A percentile compares a stretch with the other conserved stretches of the same genome.
Conservation (phyloP, 2,888 invertebrate genomes). For the Sussaba pulchella region DNA sequence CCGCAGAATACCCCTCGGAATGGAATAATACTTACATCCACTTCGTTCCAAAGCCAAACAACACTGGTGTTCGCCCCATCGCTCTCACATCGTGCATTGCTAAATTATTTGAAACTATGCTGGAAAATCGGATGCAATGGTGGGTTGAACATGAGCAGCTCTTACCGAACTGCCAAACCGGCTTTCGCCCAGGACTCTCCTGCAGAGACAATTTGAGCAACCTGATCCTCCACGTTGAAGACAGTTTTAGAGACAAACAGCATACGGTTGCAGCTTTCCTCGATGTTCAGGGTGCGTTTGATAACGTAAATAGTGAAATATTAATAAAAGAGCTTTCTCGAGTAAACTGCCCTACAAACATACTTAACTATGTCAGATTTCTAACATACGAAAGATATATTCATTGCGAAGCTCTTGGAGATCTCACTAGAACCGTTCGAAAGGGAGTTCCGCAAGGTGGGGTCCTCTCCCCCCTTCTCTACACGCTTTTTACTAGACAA, state of each 20-base stretch:
- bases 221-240: conserved; percentile 53
- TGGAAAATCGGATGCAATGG: conserved; percentile 64
- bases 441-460: conserved; percentile 65
- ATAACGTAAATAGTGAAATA: conserved; percentile 62
- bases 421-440: conserved; percentile 22
- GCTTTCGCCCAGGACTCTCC: conserved; percentile 61
- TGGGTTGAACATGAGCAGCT: conserved; percentile 60
- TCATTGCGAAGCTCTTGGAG: conserved; percentile 1
- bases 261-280: conserved; percentile 58
- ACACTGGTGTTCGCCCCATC: conserved; percentile 55
- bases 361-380: conserved; percentile 40
- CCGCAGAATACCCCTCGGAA: conserved; percentile 20
- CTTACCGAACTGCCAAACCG: conserved; percentile 56
- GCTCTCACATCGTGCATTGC: conserved; percentile 63
- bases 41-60: conserved; percentile 65
- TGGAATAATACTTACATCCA: conserved; percentile 56
- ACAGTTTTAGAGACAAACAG: conserved; percentile 34
- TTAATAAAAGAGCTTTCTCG: conserved; percentile 45
- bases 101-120: conserved; percentile 67
- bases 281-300: conserved; percentile 66
- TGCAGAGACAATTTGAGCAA: conserved; percentile 62
- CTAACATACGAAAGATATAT: conserved; percentile 26
- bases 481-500: conserved; percentile 46
- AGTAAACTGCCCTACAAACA: conserved; percentile 28
- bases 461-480: conserved; percentile 59